A percentile compares a stretch with the other conserved stretches of the same genome.
Evolutionary conservation across 2,888 invertebrate species (phyloP).

Genomic region (Harpalus rubripes): DNA sequence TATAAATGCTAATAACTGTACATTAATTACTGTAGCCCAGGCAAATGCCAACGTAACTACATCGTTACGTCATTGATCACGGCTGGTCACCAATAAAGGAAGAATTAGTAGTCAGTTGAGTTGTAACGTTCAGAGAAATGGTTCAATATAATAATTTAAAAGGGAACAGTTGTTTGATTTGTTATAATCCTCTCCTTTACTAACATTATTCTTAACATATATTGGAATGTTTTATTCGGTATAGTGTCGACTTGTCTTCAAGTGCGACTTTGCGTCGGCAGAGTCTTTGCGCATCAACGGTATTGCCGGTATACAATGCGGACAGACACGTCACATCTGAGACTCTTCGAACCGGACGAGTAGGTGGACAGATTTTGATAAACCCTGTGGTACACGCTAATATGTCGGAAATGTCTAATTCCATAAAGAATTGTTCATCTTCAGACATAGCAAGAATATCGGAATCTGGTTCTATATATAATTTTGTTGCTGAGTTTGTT

Average conservation of each 20-base stretch:
- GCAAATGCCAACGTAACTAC: too few relatives aligned
- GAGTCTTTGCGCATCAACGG: background rate
- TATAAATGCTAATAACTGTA: too few relatives aligned
- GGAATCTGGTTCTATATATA: slow-evolving; percentile 27
- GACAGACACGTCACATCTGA: slow-evolving; percentile 18
- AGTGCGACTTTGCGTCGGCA: slow-evolving; percentile 10
- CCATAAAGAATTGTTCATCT: slow-evolving; percentile 29
- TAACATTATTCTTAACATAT: too few relatives aligned
- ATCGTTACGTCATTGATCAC: too few relatives aligned
- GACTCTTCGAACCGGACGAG: slow-evolving; percentile 10
- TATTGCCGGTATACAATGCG: slow-evolving; percentile 9
- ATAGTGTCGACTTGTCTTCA: background rate
- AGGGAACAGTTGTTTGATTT: too few relatives aligned
- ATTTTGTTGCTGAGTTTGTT: background rate
- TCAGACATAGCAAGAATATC: slow-evolving; percentile 1
- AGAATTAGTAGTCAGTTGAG: too few relatives aligned
- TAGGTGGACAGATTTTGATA: slow-evolving; percentile 28
- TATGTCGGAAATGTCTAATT: background rate
- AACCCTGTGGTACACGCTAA: background rate
- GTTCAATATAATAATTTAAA: too few relatives aligned
- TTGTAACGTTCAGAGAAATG: too few relatives aligned
- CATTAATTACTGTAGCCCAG: too few relatives aligned
- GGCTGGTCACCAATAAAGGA: too few relatives aligned
- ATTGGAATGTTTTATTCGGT: slow-evolving; percentile 6
- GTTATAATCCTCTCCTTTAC: too few relatives aligned